Evolutionary conservation across 2,888 invertebrate genomes (phyloP), one percentile per base, ranked within the genome.

Genomic region (Teleiodes luculella): DNA sequence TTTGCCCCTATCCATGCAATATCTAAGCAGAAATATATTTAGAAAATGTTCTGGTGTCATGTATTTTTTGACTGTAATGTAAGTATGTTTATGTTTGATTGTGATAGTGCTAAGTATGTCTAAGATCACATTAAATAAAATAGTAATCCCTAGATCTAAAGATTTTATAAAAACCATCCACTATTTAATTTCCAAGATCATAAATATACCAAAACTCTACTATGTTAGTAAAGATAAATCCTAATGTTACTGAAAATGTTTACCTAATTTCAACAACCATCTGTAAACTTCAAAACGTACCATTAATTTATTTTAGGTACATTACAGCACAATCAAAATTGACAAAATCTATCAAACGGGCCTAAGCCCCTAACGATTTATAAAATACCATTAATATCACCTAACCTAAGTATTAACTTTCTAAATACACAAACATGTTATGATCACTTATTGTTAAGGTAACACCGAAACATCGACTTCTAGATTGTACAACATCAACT

Each of bases 191-290:
- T 55, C 41, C 41, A 48, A 53, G 68, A 64, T 58, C 57, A 56
- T 54, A 66, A 70, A 65, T 61, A 69, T 58, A 65, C 61, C 63
- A 52, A 67, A 56, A 59, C 57, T 59, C 70, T 74, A 74, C 67
- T 62, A 59, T 63, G 63, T 63, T 57, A 53, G 14, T 60, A 64
- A 60, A 68, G 64, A 67, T 53, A 67, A n/a, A 68, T 65, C 67
- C 75, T 74, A 83, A 41, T 77, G 74, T 75, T 79, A 83, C 76
- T 76, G 67, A 76, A 79, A 77, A 69, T 72, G 65, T 82, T 82
- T 85, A 88, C 87, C 87, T 83, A 87, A 55, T 53, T 46, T 83
- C 79, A 86, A 86, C 80, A 86, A 87, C 84, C 84, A 84, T 86
- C 87, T 89, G 88, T 80, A 81, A 86, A 84, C 80, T 81, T 85